Evolutionary conservation across 2,888 invertebrate genomes (phyloP).

Genomic region (Choreutis nemorana): DNA sequence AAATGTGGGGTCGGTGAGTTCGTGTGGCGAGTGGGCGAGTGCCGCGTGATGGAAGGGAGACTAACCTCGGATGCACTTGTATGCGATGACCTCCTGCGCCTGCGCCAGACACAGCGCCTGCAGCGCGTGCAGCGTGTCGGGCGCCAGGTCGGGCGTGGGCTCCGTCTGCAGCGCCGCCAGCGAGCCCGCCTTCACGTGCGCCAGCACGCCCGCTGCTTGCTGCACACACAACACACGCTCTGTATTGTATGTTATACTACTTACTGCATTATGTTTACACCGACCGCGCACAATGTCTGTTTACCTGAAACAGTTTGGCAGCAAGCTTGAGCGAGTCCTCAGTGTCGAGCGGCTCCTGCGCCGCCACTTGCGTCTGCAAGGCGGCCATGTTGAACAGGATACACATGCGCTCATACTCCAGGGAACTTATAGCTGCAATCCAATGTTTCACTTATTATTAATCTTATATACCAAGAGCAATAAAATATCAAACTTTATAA

Average conservation of each 20-base stretch:
- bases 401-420: conserved; percentile 93
- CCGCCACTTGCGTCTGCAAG: conserved; percentile 87
- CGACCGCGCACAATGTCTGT: background rate
- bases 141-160: conserved; percentile 93
- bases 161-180: conserved; percentile 90
- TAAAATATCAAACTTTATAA: no score
- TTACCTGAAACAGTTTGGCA: conserved; percentile 89
- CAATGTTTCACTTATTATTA: conserved; percentile 1
- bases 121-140: conserved; percentile 89
- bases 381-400: conserved; percentile 97
- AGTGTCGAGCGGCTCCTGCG: conserved; percentile 82
- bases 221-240: conserved; percentile 32
- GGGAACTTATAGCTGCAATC: conserved; percentile 80
- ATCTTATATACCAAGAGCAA: no score
- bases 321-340: conserved; percentile 95
- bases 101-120: conserved; percentile 94
- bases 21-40: no score
- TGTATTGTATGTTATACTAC: no score
- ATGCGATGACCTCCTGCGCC: conserved; percentile 96
- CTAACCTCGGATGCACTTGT: conserved; percentile 87
- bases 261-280: no score
- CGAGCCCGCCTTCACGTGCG: conserved; percentile 81
- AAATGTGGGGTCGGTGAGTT: conserved; percentile 5
- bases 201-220: conserved; percentile 91
- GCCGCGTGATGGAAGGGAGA: background rate